Conservation (phyloP, 2,113 vertebrate genomes). For the Nycticebus coucang region DNA sequence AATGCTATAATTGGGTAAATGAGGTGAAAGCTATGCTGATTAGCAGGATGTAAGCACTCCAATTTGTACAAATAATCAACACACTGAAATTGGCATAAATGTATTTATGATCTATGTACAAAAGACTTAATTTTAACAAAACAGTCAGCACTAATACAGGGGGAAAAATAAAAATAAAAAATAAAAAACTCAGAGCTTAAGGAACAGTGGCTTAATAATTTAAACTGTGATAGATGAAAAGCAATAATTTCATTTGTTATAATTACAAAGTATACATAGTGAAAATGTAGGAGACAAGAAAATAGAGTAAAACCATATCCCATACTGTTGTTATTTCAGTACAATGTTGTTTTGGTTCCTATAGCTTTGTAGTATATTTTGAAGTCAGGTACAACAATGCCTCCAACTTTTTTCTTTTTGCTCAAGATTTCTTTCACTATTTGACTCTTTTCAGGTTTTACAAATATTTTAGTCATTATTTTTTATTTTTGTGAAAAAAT, state of each 20-base stretch:
- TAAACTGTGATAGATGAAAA: not conserved
- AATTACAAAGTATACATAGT: not conserved
- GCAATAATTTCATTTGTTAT: not conserved
- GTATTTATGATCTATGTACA: too few relatives aligned
- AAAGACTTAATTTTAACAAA: too few relatives aligned
- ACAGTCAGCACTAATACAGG: too few relatives aligned
- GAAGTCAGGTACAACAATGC: not conserved
- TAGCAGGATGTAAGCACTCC: too few relatives aligned
- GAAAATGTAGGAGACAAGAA: not conserved
- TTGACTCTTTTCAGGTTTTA: not conserved
- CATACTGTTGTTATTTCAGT: not conserved
- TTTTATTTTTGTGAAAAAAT: not conserved
- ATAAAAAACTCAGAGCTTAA: not conserved
- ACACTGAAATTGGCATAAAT: too few relatives aligned
- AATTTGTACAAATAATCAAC: too few relatives aligned
- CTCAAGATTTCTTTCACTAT: not conserved
- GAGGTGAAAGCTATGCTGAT: too few relatives aligned
- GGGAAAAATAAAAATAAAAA: too few relatives aligned
- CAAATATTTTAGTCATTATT: not conserved
- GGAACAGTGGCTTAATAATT: not conserved
- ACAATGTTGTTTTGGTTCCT: not conserved
- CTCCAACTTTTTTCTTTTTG: not conserved
- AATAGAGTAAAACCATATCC: not conserved
- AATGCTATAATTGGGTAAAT: too few relatives aligned
- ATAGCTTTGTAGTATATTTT: not conserved